Conservation (phyloP, 2,797 vertebrate genomes). For the Sitta carolinensis region DNA sequence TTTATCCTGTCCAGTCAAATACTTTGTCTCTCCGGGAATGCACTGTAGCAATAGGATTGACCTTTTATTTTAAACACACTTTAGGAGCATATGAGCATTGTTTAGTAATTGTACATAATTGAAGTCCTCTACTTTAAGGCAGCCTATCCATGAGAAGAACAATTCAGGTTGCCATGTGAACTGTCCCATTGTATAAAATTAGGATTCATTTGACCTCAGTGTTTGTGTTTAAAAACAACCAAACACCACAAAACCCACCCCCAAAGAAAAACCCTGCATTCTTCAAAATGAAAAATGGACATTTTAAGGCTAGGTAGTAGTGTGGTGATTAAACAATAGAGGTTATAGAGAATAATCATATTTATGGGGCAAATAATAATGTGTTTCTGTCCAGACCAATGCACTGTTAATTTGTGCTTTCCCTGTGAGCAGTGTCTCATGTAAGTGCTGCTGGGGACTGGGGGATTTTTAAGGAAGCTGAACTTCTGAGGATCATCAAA, state of each 20-base stretch:
- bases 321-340: neutral
- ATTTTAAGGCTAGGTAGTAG: neutral
- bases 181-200: neutral
- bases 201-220: neutral
- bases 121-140: neutral
- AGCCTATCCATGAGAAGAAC: neutral
- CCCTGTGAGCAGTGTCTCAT: fast-evolving
- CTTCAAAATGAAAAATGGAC: neutral
- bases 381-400: neutral
- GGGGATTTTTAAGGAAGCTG: neutral
- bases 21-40: neutral
- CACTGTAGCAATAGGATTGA: neutral
- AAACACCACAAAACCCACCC: neutral
- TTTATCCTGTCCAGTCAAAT: neutral
- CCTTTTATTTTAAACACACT: neutral
- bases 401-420: neutral
- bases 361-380: neutral
- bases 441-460: neutral
- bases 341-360: neutral
- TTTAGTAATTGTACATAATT: neutral
- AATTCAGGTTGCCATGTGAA: neutral
- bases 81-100: neutral
- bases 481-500: neutral
- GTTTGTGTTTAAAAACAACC: neutral
- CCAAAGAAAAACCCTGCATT: fast-evolving